Conservation (phyloP, 2,888 invertebrate species). For the Campaea margaritaria region DNA sequence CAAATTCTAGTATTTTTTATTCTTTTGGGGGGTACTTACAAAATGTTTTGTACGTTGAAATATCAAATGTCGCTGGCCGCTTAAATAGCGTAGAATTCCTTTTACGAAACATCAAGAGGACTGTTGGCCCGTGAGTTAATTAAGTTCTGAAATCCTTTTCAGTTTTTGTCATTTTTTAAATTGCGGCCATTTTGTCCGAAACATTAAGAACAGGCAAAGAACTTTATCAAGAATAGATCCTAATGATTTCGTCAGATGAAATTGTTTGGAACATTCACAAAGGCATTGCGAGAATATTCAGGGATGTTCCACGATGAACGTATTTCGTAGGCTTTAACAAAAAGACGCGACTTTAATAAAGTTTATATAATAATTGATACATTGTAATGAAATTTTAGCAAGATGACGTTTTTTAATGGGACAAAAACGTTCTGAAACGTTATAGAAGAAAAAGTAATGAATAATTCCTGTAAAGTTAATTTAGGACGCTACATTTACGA, state of each 20-base stretch:
- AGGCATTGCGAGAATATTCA: neutral
- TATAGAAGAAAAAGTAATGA: too few species aligned
- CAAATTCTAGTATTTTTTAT: constrained; percentile 30
- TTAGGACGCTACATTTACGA: too few species aligned
- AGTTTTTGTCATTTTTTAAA: constrained; percentile 24
- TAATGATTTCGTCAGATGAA: constrained; percentile 7
- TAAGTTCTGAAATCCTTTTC: constrained; percentile 40
- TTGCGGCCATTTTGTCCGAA: constrained; percentile 13
- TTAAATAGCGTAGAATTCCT: constrained; percentile 30
- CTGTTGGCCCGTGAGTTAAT: constrained; percentile 38
- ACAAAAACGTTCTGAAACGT: too few species aligned
- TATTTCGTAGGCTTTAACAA: too few species aligned
- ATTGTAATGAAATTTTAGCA: too few species aligned
- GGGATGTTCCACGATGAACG: too few species aligned
- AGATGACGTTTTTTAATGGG: too few species aligned
- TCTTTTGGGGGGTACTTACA: constrained; percentile 22
- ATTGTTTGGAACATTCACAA: neutral
- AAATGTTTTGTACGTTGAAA: constrained; percentile 22
- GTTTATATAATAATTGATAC: too few species aligned
- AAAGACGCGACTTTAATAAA: too few species aligned
- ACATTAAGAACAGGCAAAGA: constrained; percentile 8
- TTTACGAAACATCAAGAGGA: constrained; percentile 27
- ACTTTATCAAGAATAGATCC: constrained; percentile 11
- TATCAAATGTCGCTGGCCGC: constrained; percentile 38
- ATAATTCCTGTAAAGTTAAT: too few species aligned